Base-by-base conservation (phyloP, 1,140 invertebrate genomes). In the Drepana arcuata region DNA sequence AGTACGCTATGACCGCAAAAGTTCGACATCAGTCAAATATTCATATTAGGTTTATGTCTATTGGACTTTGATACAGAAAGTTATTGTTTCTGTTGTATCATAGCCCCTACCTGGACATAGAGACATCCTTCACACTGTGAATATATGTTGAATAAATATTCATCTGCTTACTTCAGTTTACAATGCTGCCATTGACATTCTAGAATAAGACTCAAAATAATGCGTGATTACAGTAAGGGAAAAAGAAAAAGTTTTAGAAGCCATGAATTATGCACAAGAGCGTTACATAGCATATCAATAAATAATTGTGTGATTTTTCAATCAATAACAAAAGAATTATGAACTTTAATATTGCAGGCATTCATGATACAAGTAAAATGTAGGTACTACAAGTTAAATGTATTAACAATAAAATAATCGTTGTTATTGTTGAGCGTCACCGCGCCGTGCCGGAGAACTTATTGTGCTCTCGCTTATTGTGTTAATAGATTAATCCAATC, bases 401-500 rank as follows among this genome's bases (percentile, higher is more conserved):
- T n/a, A n/a, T n/a, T n/a, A n/a, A n/a, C n/a, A n/a, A n/a, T n/a
- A n/a, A n/a, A n/a, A n/a, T n/a, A n/a, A n/a, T n/a, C n/a, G n/a
- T n/a, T n/a, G n/a, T n/a, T 21, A 21, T 4, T 21, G 18, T 21
- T 27, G 10, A 7, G 9, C 28, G 36, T 36, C 43, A 23, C 31
- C 54, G 52, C 67, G 40, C 48, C 51, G 31, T 50, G 49, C n/a
- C n/a, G n/a, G n/a, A n/a, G n/a, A n/a, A n/a, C n/a, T 53, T 52
- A 59, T 64, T 65, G 60, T 65, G 55, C 44, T 58, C 47, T 48
- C 42, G 43, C 61, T 67, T 69, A 74, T 67, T 65, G 60, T 68
- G 62, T 67, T 77, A 80, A 74, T 74, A 77, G 68, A 73, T 73
- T 80, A 77, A 73, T 77, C 65, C 75, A 71, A 77, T 80, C 68